These are phyloP conservation scores for Eupithecia inturbata DNA, from an alignment of 2,888 invertebrate species.

Conservation along the genomic window DNA sequence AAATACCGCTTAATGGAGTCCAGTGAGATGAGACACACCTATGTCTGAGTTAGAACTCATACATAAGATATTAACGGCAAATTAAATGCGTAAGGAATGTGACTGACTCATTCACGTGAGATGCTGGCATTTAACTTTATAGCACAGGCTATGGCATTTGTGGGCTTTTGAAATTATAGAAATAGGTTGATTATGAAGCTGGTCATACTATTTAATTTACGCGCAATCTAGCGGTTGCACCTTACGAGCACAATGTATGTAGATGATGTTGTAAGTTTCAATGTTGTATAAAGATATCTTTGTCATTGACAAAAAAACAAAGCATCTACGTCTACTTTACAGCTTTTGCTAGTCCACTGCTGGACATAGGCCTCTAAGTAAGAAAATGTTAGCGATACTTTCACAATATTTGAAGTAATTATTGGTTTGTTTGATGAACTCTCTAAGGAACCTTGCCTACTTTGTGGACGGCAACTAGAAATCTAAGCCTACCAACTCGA, in stretches of 20 bases:
- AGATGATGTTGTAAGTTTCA: background rate
- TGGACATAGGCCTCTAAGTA: too few relatives aligned
- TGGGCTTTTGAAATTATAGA: background rate
- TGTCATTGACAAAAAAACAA: too few relatives aligned
- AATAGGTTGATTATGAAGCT: background rate
- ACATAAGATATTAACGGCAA: conserved; percentile 21
- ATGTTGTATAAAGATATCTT: too few relatives aligned
- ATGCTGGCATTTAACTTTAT: conserved; percentile 14
- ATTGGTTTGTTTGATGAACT: too few relatives aligned
- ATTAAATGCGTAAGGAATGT: conserved; percentile 15
- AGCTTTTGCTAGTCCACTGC: too few relatives aligned
- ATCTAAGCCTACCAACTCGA: too few relatives aligned
- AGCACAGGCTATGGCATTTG: background rate
- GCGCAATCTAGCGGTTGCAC: background rate
- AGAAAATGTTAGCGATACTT: too few relatives aligned
- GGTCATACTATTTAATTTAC: background rate
- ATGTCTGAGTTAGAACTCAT: conserved; percentile 17
- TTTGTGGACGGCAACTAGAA: too few relatives aligned
- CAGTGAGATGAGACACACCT: conserved; percentile 29
- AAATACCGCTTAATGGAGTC: conserved; percentile 35
- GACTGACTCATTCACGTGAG: conserved; percentile 12
- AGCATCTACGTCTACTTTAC: too few relatives aligned
- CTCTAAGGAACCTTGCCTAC: too few relatives aligned
- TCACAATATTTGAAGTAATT: too few relatives aligned
- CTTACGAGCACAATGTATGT: background rate